Conservation (phyloP, 2,888 invertebrate species). For the Nipponacmea schrenckii region DNA sequence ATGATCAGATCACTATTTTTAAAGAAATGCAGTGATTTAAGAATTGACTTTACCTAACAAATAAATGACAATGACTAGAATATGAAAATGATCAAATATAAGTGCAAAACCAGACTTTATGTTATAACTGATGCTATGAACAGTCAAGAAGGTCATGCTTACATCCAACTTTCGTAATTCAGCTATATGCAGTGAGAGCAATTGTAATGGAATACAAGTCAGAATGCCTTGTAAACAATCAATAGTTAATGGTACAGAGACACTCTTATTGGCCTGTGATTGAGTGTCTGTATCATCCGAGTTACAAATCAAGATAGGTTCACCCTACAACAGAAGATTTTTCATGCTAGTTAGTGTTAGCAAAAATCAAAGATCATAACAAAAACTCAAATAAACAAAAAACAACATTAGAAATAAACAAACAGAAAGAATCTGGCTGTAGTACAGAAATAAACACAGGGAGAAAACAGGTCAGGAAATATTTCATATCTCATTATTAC, state of each 20-base stretch:
- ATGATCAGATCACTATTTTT: no score
- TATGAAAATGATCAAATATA: no score
- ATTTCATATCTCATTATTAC: no score
- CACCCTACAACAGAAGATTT: constrained; percentile 75
- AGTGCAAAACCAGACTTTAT: no score
- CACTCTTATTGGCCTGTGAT: constrained; percentile 78
- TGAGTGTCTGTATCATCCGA: constrained; percentile 89
- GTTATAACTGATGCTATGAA: no score
- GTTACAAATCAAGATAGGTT: constrained; percentile 94
- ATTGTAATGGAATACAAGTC: constrained; percentile 98
- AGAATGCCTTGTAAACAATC: constrained; percentile 95
- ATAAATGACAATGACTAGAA: no score
- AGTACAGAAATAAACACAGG: no score
- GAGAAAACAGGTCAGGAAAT: no score
- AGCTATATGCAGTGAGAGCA: constrained; percentile 97
- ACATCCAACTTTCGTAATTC: constrained; percentile 93
- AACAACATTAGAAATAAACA: neutral
- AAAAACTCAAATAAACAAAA: neutral
- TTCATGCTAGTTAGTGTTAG: neutral
- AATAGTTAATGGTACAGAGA: constrained; percentile 95
- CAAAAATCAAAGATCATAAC: no score
- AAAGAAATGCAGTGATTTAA: no score
- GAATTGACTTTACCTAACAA: no score
- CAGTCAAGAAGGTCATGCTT: constrained; percentile 42
- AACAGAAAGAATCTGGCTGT: neutral